These are phyloP conservation scores for Dreissena rostriformis DNA, from an alignment of 1,140 invertebrate genomes.

Conservation along the genomic window DNA sequence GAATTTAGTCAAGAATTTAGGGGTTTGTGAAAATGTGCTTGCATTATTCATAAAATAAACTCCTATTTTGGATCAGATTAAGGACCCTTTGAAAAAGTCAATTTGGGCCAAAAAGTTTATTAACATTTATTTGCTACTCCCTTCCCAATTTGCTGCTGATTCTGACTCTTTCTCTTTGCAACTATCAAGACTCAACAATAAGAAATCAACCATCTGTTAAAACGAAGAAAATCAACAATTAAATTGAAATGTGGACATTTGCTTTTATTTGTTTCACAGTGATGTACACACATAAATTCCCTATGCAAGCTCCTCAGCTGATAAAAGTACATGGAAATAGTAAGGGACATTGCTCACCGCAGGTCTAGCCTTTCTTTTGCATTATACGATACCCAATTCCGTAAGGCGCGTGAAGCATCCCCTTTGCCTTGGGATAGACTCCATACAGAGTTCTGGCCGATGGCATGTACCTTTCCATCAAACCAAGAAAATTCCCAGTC, in stretches of 20 bases:
- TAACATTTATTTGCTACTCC: too few species aligned
- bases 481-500: neutral
- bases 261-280: constrained; percentile 17
- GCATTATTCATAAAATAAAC: too few species aligned
- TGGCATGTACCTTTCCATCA: neutral
- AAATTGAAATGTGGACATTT: constrained; percentile 23
- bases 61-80: too few species aligned
- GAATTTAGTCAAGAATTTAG: neutral
- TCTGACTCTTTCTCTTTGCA: neutral
- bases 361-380: neutral
- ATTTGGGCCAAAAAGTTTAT: too few species aligned
- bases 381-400: constrained; percentile 31
- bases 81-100: too few species aligned
- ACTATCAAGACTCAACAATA: neutral
- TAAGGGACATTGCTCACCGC: constrained; percentile 19
- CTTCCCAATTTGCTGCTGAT: neutral
- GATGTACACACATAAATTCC: constrained; percentile 4
- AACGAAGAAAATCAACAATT: constrained; percentile 6
- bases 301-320: constrained; percentile 19
- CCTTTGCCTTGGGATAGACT: constrained; percentile 24
- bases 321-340: constrained; percentile 35
- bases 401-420: neutral
- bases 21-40: constrained; percentile 10
- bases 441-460: constrained; percentile 6
- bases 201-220: neutral